Evolutionary conservation across 2,888 invertebrate genomes (phyloP).

Genomic region (Ceraclea dissimilis): DNA sequence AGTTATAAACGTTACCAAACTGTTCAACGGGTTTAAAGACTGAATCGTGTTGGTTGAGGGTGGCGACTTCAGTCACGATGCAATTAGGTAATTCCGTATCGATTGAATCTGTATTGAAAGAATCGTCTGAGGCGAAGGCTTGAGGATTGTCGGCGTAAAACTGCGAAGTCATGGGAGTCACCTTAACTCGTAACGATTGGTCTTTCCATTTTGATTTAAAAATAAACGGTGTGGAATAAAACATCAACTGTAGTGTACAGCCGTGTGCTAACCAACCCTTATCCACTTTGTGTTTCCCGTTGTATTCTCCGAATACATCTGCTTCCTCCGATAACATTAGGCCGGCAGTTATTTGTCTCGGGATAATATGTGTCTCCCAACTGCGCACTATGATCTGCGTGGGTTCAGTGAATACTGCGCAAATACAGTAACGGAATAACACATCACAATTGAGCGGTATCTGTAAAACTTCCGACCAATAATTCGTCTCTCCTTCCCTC

Average conservation of each 20-base stretch:
- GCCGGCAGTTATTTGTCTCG: slow-evolving; percentile 50
- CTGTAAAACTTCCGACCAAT: slow-evolving; percentile 57
- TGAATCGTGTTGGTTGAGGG: slow-evolving; percentile 60
- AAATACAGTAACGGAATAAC: slow-evolving; percentile 70
- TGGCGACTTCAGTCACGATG: slow-evolving; percentile 56
- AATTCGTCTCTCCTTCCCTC: slow-evolving; percentile 38
- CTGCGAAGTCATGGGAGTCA: slow-evolving; percentile 64
- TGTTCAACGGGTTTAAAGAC: slow-evolving; percentile 65
- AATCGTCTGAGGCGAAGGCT: slow-evolving; percentile 49
- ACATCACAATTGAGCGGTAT: slow-evolving; percentile 62
- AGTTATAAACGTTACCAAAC: slow-evolving; percentile 70
- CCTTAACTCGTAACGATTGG: slow-evolving; percentile 61
- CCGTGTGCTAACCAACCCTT: slow-evolving; percentile 81
- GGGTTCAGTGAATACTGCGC: slow-evolving; percentile 55
- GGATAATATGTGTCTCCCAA: slow-evolving; percentile 74
- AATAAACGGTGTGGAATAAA: slow-evolving; percentile 71
- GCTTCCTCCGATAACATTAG: slow-evolving; percentile 32
- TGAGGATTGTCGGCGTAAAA: slow-evolving; percentile 36
- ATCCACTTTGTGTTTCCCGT: slow-evolving; percentile 51
- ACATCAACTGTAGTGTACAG: slow-evolving; percentile 76
- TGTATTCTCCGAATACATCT: slow-evolving; percentile 62
- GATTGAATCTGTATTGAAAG: slow-evolving; percentile 54
- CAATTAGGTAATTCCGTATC: slow-evolving; percentile 42
- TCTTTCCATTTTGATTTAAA: slow-evolving; percentile 64
- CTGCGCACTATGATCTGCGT: slow-evolving; percentile 44